Evolutionary conservation across 1,140 invertebrate species (phyloP).

Genomic region (Drosophila orosa): DNA sequence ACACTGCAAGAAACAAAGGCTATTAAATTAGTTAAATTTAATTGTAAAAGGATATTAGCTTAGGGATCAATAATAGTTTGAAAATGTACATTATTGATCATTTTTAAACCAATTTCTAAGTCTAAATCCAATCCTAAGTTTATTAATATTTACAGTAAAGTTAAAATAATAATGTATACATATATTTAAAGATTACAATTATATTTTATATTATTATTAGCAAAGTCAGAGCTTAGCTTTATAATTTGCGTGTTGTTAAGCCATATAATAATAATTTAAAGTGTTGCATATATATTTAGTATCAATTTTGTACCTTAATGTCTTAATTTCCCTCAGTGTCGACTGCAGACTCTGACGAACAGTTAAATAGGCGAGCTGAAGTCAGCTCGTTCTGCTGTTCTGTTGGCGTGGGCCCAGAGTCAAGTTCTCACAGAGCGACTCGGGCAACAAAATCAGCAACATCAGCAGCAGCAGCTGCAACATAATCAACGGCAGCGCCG

Average conservation of each 20-base stretch:
- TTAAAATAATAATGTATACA: too few relatives aligned
- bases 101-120: too few relatives aligned
- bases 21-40: not conserved
- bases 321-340: constrained; percentile 1
- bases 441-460: constrained; percentile 30
- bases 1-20: constrained; percentile 16
- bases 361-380: constrained; percentile 33
- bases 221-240: not conserved
- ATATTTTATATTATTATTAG: not conserved
- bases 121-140: too few relatives aligned
- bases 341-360: constrained; percentile 17
- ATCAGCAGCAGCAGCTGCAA: constrained; percentile 38
- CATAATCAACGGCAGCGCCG: constrained; percentile 25
- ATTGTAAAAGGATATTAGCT: not conserved
- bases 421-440: constrained; percentile 45
- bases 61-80: too few relatives aligned
- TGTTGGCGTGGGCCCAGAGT: constrained; percentile 51
- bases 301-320: not conserved
- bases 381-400: constrained; percentile 22
- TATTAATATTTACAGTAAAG: too few relatives aligned
- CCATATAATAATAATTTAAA: not conserved
- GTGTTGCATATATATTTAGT: not conserved
- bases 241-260: not conserved
- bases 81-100: too few relatives aligned
- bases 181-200: not conserved